Percentiles rank a stretch among this genome's conserved stretches.
phyloP scores from a whole-genome alignment of 2,797 vertebrate genomes.

The Erpetoichthys calabaricus region DNA sequence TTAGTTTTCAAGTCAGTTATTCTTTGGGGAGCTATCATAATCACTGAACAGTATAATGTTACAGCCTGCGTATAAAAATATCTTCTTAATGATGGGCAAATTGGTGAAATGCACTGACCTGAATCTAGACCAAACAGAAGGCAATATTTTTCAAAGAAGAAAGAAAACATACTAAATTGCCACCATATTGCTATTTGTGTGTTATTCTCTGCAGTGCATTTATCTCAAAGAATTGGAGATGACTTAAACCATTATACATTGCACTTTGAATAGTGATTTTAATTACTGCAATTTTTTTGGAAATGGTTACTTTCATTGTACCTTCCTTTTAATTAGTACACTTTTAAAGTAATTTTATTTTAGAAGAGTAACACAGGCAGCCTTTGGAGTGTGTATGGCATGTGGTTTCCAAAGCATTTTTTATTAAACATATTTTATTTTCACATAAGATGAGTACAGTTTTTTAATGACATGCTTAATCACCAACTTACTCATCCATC shows the following conservation, averaged over 20 bases:
- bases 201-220: slow-evolving; percentile 43
- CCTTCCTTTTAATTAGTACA: too few relatives aligned
- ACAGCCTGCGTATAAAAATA: slow-evolving; percentile 71
- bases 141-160: slow-evolving; percentile 45
- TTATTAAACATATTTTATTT: too few relatives aligned
- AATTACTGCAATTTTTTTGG: not conserved
- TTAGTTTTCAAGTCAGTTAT: slow-evolving; percentile 62
- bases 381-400: too few relatives aligned
- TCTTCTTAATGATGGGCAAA: slow-evolving; percentile 74
- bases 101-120: slow-evolving; percentile 68
- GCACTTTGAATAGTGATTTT: not conserved
- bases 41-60: slow-evolving; percentile 71
- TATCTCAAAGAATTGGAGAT: slow-evolving; percentile 38
- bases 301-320: not conserved
- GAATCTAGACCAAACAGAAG: slow-evolving; percentile 61
- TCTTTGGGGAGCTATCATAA: slow-evolving; percentile 75
- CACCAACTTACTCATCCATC: too few relatives aligned
- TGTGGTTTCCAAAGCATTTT: too few relatives aligned
- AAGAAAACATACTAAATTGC: slow-evolving; percentile 40
- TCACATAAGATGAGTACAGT: too few relatives aligned
- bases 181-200: slow-evolving; percentile 50
- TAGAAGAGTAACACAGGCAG: too few relatives aligned
- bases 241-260: slow-evolving; percentile 3
- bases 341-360: too few relatives aligned
- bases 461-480: too few relatives aligned